These are phyloP conservation scores for Nasonia giraulti DNA, from an alignment of 1,140 invertebrate genomes.

Conservation along the genomic window DNA sequence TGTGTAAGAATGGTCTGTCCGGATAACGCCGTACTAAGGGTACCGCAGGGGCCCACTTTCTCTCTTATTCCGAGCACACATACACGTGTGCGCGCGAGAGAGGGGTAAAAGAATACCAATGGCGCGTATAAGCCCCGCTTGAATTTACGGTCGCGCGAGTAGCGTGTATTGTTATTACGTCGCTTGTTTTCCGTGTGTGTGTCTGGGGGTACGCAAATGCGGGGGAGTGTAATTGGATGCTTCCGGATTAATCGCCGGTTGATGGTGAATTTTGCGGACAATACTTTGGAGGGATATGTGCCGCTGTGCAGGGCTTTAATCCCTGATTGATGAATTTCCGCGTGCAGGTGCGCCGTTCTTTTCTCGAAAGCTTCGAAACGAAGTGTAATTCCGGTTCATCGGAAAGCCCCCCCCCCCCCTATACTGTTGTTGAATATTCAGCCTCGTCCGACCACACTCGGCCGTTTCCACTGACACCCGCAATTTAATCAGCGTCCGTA, in stretches of 20 bases:
- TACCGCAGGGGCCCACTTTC: not conserved
- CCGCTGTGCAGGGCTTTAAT: not conserved
- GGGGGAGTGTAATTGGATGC: not conserved
- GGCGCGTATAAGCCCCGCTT: not conserved
- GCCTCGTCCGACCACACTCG: not conserved
- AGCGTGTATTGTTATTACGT: constrained; percentile 36
- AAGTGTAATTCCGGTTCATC: too few species aligned
- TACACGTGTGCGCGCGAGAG: too few species aligned
- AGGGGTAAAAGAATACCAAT: constrained; percentile 18
- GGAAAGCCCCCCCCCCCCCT: too few species aligned
- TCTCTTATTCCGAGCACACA: not conserved
- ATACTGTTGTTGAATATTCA: not conserved
- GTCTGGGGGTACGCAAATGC: not conserved
- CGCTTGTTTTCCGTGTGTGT: not conserved
- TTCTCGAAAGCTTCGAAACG: too few species aligned
- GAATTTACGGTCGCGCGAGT: constrained; percentile 26
- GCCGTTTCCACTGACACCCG: not conserved
- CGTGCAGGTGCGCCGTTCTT: too few species aligned
- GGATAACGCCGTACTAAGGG: not conserved
- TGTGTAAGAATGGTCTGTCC: not conserved
- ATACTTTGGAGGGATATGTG: not conserved
- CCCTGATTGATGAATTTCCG: constrained; percentile 30
- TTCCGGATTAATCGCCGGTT: constrained; percentile 8
- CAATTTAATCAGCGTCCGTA: not conserved
- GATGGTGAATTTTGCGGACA: constrained; percentile 34